Evolutionary conservation across 37 sponge, comb jelly and placozoan genomes (phyloP), one percentile per base, ranked within the genome.

Genomic region (Cladorhizidae sp.): DNA sequence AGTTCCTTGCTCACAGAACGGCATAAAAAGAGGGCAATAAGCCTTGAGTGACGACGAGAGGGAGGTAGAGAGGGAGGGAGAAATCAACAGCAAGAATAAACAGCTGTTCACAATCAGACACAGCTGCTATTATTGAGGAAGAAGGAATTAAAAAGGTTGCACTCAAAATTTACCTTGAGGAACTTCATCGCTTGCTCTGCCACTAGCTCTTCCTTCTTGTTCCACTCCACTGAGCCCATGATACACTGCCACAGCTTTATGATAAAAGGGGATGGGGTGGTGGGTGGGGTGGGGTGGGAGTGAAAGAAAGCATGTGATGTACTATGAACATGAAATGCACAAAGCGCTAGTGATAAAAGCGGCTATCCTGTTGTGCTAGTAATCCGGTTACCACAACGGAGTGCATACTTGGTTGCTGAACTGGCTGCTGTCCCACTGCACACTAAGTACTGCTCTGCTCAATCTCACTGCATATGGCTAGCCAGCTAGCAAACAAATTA

Each of bases 151-250:
- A 32, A 8, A 29, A 8, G 21, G 7, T n/a, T 61, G 6, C 25
- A 79, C 31, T 41, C n/a, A n/a, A n/a, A n/a, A n/a, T 39, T 1
- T 55, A 94, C 95, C 86, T 88, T 91, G 28, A 95, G 79, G 32
- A 88, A 93, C 38, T 80, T 85, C 51, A 91, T 51, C 33, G 89
- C 89, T 31, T 94, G 95, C 50, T 94, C 97, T 36, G 85, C 92
- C 0, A 92, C 80, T 28, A 91, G 77, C 28, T 94, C 97, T 61
- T 96, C 95, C 55, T 91, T 91, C 85, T 94, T 91, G 67, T 81
- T 96, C 92, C 89, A 83, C 40, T 96, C 97, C 31, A 85, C 72
- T 2, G 95, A 64, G 5, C 59, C 67, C 87, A 94, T 91, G 28
- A 96, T 75, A 33, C 86, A 72, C 0, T 75, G 64, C 97, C 97